Percentiles rank a stretch among this genome's conserved stretches.
Conservation (phyloP, 1,140 invertebrate species). For the Pseudomyrmex gracilis region DNA sequence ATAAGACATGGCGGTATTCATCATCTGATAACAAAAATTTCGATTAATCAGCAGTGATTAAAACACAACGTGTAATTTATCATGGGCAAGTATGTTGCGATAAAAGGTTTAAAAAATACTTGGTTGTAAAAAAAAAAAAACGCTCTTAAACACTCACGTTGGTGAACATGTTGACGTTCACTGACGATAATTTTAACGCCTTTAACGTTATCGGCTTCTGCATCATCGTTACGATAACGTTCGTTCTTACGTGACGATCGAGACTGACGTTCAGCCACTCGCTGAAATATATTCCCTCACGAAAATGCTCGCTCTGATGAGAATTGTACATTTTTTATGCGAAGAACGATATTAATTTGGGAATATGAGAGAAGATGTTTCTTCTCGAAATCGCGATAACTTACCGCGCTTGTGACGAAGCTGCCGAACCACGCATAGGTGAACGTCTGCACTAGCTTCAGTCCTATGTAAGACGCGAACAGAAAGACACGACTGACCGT, state of each 20-base stretch:
- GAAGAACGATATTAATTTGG: background rate
- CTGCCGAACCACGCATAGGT: slow-evolving; percentile 25
- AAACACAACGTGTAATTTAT: too few relatives aligned
- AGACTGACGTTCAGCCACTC: slow-evolving; percentile 12
- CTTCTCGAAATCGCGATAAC: background rate
- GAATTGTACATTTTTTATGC: background rate
- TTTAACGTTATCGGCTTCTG: slow-evolving; percentile 38
- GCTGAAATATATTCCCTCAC: slow-evolving; percentile 37
- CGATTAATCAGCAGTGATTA: background rate
- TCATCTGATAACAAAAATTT: slow-evolving; percentile 32
- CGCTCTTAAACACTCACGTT: slow-evolving; percentile 29
- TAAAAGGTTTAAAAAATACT: background rate
- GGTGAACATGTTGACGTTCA: slow-evolving; percentile 44
- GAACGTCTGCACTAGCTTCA: slow-evolving; percentile 34
- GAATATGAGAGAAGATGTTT: background rate
- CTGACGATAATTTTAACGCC: slow-evolving; percentile 23
- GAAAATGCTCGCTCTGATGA: slow-evolving; percentile 24
- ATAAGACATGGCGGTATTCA: slow-evolving; percentile 45
- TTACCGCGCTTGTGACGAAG: slow-evolving; percentile 30
- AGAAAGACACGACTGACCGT: background rate
- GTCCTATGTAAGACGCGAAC: background rate
- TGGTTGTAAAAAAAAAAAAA: background rate
- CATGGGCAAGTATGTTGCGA: too few relatives aligned
- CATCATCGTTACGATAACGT: slow-evolving; percentile 27
- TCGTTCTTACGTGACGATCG: background rate